phyloP scores from a whole-genome alignment of 2,797 vertebrate genomes.

The Darevskia mixta region DNA sequence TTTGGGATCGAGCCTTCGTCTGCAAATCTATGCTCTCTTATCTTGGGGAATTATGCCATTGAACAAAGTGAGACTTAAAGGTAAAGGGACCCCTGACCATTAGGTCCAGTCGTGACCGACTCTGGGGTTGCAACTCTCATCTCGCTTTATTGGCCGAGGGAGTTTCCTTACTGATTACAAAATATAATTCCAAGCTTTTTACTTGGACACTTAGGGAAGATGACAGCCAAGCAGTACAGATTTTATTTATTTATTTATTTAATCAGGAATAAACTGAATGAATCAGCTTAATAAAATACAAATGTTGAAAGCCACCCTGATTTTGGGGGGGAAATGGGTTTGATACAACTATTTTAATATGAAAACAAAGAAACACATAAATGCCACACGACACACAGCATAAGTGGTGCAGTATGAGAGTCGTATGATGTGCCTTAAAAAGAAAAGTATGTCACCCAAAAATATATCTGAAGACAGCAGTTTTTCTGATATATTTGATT shows the following conservation, averaged over 20 bases:
- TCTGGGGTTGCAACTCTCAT: no score
- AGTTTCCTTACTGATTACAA: neutral
- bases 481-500: constrained; percentile 13
- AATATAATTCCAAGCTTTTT: neutral
- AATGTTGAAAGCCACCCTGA: neutral
- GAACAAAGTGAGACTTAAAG: no score
- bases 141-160: no score
- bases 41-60: neutral
- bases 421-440: constrained; percentile 3
- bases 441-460: constrained; percentile 42
- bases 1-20: no score
- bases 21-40: neutral
- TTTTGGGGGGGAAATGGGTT: neutral
- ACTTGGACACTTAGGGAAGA: neutral
- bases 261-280: neutral
- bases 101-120: no score
- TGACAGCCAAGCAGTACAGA: neutral
- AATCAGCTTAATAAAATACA: neutral
- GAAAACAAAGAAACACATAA: neutral
- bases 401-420: neutral
- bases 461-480: constrained; percentile 23
- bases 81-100: no score
- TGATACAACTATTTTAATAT: neutral
- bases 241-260: neutral
- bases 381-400: neutral